phyloP scores from a whole-genome alignment of 2,888 invertebrate genomes.

The Eudemis profundana region DNA sequence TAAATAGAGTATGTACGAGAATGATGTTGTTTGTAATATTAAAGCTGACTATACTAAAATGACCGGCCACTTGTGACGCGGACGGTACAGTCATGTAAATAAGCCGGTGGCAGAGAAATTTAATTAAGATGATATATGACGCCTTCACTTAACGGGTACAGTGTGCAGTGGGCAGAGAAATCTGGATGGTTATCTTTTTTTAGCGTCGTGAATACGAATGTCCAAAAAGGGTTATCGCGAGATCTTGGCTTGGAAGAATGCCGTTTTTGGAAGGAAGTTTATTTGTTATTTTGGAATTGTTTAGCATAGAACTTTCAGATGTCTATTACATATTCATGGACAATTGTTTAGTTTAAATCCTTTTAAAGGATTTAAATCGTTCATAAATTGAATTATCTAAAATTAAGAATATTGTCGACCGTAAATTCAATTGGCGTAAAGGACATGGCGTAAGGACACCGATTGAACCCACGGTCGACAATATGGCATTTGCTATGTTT shows the following conservation, averaged over 20 bases:
- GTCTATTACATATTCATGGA: no score
- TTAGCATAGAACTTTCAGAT: no score
- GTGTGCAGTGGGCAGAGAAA: constrained; percentile 62
- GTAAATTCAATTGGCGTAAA: no score
- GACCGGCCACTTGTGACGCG: neutral
- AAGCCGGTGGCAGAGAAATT: constrained; percentile 79
- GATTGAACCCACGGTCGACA: no score
- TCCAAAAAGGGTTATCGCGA: constrained; percentile 31
- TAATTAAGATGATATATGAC: constrained; percentile 85
- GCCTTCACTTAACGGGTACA: constrained; percentile 75
- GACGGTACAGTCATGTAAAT: constrained; percentile 77
- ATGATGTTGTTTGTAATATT: no score
- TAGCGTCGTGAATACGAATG: constrained; percentile 35
- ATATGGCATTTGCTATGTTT: no score
- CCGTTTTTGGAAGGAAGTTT: neutral
- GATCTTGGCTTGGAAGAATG: constrained; percentile 11
- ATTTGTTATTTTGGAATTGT: neutral
- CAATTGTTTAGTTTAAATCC: no score
- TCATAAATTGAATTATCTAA: no score
- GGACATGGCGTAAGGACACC: no score
- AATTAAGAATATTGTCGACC: no score
- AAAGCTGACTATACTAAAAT: neutral
- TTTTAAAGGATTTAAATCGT: no score
- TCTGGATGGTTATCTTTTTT: constrained; percentile 47
- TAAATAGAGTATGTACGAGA: no score